Percentiles rank a stretch among this genome's conserved stretches.
phyloP scores from a whole-genome alignment of 2,797 vertebrate species.

The Lacerta bilineata region DNA sequence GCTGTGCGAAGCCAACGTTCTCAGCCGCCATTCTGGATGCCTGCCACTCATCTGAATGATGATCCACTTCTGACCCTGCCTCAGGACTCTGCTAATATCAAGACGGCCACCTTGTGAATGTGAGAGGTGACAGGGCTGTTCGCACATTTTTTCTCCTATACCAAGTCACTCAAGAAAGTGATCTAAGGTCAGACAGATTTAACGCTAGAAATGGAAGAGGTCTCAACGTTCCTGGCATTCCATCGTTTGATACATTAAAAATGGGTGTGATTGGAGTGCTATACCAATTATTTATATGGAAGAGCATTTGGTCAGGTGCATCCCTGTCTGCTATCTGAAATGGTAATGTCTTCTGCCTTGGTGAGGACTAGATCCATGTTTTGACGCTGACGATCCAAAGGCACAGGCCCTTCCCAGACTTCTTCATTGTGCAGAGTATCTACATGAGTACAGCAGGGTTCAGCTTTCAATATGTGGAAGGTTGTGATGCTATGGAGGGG shows the following conservation, averaged over 20 bases:
- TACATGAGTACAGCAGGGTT: too few species aligned
- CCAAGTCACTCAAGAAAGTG: conserved; percentile 5
- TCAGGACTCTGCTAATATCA: conserved; percentile 56
- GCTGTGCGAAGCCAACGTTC: conserved; percentile 55
- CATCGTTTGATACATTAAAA: not conserved
- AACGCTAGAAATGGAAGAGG: not conserved
- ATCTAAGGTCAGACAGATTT: conserved; percentile 30
- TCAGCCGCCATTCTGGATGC: conserved; percentile 59
- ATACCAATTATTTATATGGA: not conserved
- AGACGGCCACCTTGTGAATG: conserved; percentile 59
- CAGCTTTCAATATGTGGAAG: too few species aligned
- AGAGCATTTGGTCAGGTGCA: not conserved
- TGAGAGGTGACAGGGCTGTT: conserved; percentile 59
- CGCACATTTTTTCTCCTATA: conserved; percentile 25
- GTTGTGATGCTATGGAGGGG: too few species aligned
- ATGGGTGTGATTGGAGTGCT: not conserved
- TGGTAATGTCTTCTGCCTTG: too few species aligned
- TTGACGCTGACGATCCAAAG: not conserved
- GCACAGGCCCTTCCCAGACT: not conserved
- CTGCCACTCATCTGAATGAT: conserved; percentile 22
- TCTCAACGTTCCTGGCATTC: not conserved
- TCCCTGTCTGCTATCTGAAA: not conserved
- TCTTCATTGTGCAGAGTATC: too few species aligned
- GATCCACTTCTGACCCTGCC: conserved; percentile 64
- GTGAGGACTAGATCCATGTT: not conserved